phyloP scores from a whole-genome alignment of 2,113 vertebrate genomes.

The Oncorhynchus mykiss region DNA sequence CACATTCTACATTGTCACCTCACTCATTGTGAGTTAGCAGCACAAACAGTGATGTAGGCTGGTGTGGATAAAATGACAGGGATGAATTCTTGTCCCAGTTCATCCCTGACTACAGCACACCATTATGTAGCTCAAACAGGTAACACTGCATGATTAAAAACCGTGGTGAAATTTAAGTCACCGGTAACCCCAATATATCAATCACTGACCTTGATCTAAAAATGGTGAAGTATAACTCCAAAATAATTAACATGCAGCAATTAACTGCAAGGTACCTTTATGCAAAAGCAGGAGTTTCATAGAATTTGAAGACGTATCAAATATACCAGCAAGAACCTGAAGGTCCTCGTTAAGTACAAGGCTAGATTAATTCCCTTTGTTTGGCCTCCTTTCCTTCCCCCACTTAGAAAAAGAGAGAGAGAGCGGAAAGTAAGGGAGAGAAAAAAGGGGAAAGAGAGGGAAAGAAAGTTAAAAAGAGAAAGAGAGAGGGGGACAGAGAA shows the following conservation, averaged over 20 bases:
- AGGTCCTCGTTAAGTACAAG: slow-evolving; percentile 45
- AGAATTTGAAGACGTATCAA: slow-evolving; percentile 34
- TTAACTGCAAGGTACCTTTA: slow-evolving; percentile 8
- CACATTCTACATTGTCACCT: no score
- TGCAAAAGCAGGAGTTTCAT: slow-evolving; percentile 13
- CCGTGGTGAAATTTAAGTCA: not conserved
- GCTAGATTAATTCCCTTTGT: slow-evolving; percentile 25
- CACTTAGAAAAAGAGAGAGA: not conserved
- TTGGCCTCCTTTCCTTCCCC: slow-evolving; percentile 9
- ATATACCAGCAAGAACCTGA: slow-evolving; percentile 20
- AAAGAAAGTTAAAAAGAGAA: not conserved
- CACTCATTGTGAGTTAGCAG: not conserved
- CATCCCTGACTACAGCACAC: not conserved
- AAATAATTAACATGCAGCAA: slow-evolving; percentile 30
- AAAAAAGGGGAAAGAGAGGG: not conserved
- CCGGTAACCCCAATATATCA: not conserved
- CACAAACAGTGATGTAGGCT: not conserved
- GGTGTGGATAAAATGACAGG: no score
- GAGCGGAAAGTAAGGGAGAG: not conserved
- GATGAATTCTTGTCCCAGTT: no score
- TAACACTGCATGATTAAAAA: not conserved
- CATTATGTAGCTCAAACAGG: not conserved
- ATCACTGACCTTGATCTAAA: not conserved
- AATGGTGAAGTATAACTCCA: slow-evolving; percentile 1
- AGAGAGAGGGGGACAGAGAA: not conserved